A percentile compares a stretch with the other conserved stretches of the same genome.
Evolutionary conservation across 2,113 vertebrate species (phyloP).

Genomic region (Callopanchax toddi): DNA sequence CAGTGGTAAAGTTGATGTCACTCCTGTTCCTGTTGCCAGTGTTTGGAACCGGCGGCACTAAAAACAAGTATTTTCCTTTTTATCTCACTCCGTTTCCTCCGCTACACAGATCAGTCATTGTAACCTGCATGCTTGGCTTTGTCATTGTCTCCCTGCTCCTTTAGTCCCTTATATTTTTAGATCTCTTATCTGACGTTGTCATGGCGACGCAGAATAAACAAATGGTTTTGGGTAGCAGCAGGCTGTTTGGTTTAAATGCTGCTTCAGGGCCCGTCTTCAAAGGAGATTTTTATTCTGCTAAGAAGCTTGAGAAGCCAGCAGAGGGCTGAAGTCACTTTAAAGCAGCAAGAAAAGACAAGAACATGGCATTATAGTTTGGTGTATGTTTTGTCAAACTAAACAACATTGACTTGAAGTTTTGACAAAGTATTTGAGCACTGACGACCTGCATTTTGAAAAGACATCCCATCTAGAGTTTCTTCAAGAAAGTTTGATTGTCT

Average conservation of each 20-base stretch:
- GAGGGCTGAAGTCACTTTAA: slow-evolving; percentile 14
- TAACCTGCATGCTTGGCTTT: slow-evolving; percentile 65
- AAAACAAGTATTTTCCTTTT: slow-evolving; percentile 65
- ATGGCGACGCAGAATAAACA: slow-evolving; percentile 76
- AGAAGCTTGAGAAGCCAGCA: slow-evolving; percentile 55
- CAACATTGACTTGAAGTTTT: too few relatives aligned
- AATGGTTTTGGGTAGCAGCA: slow-evolving; percentile 49
- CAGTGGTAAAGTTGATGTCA: slow-evolving; percentile 26
- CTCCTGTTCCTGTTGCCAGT: slow-evolving; percentile 50
- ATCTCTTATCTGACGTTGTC: slow-evolving; percentile 76
- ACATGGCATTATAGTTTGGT: too few relatives aligned
- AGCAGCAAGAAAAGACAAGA: too few relatives aligned
- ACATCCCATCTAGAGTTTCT: too few relatives aligned
- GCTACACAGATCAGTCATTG: slow-evolving; percentile 58
- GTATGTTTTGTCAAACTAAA: too few relatives aligned
- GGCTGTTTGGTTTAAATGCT: slow-evolving; percentile 54
- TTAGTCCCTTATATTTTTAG: slow-evolving; percentile 67
- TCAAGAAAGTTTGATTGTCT: too few relatives aligned
- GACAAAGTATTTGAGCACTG: too few relatives aligned
- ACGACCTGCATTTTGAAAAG: too few relatives aligned
- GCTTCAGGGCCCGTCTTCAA: slow-evolving; percentile 70
- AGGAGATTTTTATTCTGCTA: slow-evolving; percentile 67
- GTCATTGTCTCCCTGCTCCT: slow-evolving; percentile 56
- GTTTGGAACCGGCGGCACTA: slow-evolving; percentile 62
- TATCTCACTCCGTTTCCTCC: slow-evolving; percentile 55